Base-by-base conservation (phyloP, 1,140 invertebrate genomes). In the Drosophila willistoni region DNA sequence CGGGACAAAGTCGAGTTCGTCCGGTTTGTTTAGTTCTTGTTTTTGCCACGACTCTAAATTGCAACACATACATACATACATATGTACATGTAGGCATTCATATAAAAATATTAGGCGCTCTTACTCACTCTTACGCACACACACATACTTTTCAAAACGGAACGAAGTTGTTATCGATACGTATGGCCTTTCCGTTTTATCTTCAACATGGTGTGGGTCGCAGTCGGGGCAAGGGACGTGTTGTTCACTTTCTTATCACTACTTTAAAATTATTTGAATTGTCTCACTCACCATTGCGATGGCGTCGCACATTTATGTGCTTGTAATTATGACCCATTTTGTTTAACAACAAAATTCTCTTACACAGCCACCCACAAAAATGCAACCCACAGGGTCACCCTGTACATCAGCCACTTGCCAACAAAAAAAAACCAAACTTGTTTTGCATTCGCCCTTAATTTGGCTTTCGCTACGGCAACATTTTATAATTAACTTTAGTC, bases 241-340 rank as follows among this genome's bases (percentile, higher is more conserved):
- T 39, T 22, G 34, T 25, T 41, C 22, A 29, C 33, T 47, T 33
- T 10, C 10, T 17, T 59, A 68, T 74, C 81, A 81, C 73, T 73
- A 66, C 10, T 71, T 10, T 34, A 19, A 75, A 36, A n/a, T 14
- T 33, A 41, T 68, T 67, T 33, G 13, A 54, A 47, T 25, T 70
- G 64, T 12, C 7, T 34, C 44, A 85, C 77, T 81, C 55, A 85
- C 81, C 81, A 85, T 72, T 85, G 51, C 70, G 77, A 34, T 64
- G 68, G 36, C 70, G 72, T 25, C 73, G 51, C 41, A 71, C 73
- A 73, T 71, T 55, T 2, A 42, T 54, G 5, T 47, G 60, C 44
- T 76, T 54, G 55, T 64, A 64, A 39, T 77, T 81, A 54, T 71
- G 77, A 80, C 79, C 79, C 77, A 81, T 81, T 55, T 73, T 19